Conservation (phyloP, 2,797 vertebrate genomes). For the Phyllotis vaccarum region DNA sequence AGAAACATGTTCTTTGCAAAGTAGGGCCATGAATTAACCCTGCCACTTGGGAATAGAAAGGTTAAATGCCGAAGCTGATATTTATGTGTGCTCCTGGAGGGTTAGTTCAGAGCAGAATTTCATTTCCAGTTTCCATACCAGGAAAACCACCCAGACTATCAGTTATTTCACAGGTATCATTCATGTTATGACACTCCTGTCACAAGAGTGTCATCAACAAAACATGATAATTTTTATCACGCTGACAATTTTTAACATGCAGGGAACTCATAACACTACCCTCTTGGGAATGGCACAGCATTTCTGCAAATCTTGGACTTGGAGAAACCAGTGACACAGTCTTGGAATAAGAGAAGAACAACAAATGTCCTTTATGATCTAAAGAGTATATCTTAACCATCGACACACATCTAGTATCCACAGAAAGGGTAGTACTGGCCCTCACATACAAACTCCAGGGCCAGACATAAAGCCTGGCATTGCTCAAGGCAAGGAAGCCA, state of each 20-base stretch:
- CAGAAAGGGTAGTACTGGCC: not conserved
- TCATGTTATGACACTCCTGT: slow-evolving; percentile 78
- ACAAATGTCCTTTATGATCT: not conserved
- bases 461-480: not conserved
- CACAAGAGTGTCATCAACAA: slow-evolving; percentile 71
- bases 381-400: not conserved
- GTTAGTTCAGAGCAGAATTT: slow-evolving; percentile 78
- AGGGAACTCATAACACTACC: not conserved
- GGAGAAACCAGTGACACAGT: not conserved
- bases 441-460: not conserved
- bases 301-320: not conserved
- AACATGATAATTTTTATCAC: slow-evolving; percentile 76
- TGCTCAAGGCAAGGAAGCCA: not conserved
- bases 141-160: slow-evolving; percentile 78
- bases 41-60: slow-evolving; percentile 75
- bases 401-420: not conserved
- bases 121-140: slow-evolving; percentile 79
- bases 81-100: slow-evolving; percentile 21
- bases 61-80: slow-evolving; percentile 65
- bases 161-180: slow-evolving; percentile 77
- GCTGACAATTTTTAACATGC: slow-evolving; percentile 59
- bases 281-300: not conserved
- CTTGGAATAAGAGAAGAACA: not conserved
- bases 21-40: slow-evolving; percentile 74
- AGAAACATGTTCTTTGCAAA: slow-evolving; percentile 77